These are phyloP conservation scores for Drosophila nigrodunni DNA, from an alignment of 1,140 invertebrate species.

Conservation along the genomic window DNA sequence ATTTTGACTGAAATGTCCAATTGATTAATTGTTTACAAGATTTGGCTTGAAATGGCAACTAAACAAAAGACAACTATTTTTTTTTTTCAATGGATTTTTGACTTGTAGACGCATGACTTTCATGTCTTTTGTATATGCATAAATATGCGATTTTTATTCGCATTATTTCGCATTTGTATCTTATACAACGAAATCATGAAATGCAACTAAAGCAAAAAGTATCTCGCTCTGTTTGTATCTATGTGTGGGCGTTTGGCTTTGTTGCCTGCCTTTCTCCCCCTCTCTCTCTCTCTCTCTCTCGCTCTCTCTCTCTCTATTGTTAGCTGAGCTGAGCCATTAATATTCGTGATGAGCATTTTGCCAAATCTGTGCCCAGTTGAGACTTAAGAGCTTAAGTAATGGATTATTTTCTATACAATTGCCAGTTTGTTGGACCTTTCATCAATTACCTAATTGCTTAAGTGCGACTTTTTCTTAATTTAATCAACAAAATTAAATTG, in stretches of 20 bases:
- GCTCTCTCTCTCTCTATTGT: neutral
- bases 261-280: neutral
- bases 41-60: conserved; percentile 31
- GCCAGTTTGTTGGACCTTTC: neutral
- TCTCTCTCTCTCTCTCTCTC: neutral
- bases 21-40: conserved; percentile 41
- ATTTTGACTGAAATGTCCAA: conserved; percentile 22
- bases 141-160: neutral
- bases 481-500: neutral
- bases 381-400: conserved; percentile 11
- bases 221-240: neutral
- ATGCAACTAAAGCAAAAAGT: conserved; percentile 6
- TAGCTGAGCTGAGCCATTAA: conserved; percentile 19
- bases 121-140: conserved; percentile 6
- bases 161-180: conserved; percentile 17
- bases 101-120: conserved; percentile 28
- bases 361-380: conserved; percentile 6
- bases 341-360: conserved; percentile 35
- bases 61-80: conserved; percentile 10
- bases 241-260: conserved; percentile 27
- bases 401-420: conserved; percentile 3
- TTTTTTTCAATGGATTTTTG: conserved; percentile 14
- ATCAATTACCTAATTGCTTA: conserved; percentile 19
- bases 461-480: neutral
- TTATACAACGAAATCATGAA: conserved; percentile 17